Conservation (phyloP, 2,113 vertebrate genomes). For the Suncus etruscus region DNA sequence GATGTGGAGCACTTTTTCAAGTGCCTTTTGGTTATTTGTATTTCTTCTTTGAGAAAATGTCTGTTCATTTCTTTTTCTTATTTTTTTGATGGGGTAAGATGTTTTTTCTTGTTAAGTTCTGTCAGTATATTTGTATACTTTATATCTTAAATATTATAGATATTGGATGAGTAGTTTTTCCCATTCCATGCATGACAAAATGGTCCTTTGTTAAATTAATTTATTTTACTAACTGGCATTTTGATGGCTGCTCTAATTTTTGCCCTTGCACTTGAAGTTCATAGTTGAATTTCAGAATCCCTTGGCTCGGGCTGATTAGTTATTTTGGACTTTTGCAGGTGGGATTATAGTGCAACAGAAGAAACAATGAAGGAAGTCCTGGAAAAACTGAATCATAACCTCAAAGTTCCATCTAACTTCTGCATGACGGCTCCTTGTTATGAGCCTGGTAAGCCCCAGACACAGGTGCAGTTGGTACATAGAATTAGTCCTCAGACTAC, state of each 20-base stretch:
- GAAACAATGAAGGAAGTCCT: slow-evolving; percentile 92
- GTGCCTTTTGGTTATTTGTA: too few species aligned
- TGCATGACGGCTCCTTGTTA: slow-evolving; percentile 90
- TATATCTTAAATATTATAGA: too few species aligned
- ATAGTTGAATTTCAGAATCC: slow-evolving; percentile 34
- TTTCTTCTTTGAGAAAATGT: too few species aligned
- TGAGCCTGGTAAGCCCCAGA: slow-evolving; percentile 90
- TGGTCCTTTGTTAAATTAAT: slow-evolving; percentile 48
- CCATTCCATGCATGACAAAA: not conserved
- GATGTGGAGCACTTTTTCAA: too few species aligned
- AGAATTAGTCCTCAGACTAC: slow-evolving; percentile 96
- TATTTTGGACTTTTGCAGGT: slow-evolving; percentile 86
- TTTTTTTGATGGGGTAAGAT: too few species aligned
- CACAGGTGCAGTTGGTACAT: slow-evolving; percentile 86
- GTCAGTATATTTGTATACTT: too few species aligned
- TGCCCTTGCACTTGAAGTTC: not conserved
- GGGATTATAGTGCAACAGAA: slow-evolving; percentile 95
- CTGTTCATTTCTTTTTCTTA: too few species aligned
- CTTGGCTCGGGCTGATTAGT: slow-evolving; percentile 3
- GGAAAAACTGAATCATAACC: slow-evolving; percentile 91
- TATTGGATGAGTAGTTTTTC: too few species aligned
- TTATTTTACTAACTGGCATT: slow-evolving; percentile 54
- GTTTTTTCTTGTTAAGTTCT: too few species aligned
- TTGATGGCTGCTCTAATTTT: slow-evolving; percentile 28
- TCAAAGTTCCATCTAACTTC: slow-evolving; percentile 94